These are phyloP conservation scores for Drosophila arawakana DNA, from an alignment of 1,140 invertebrate genomes.

Conservation along the genomic window DNA sequence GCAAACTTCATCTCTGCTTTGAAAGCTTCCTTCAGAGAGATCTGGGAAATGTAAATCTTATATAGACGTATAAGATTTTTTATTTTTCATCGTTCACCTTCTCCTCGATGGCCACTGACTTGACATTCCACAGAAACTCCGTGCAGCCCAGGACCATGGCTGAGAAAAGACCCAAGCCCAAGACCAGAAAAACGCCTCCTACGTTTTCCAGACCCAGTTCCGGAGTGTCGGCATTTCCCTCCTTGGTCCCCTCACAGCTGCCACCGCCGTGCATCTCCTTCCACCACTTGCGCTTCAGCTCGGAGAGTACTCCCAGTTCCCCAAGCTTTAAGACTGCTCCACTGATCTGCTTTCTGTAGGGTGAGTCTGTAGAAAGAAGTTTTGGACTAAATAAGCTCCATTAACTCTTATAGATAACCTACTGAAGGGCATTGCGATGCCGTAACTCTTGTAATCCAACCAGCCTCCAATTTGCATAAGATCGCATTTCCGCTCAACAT, in stretches of 20 bases:
- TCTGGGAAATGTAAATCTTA: conserved; percentile 55
- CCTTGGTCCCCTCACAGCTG: conserved; percentile 55
- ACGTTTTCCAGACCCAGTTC: conserved; percentile 88
- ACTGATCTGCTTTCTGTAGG: conserved; percentile 89
- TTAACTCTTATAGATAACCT: conserved; percentile 19
- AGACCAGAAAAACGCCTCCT: conserved; percentile 90
- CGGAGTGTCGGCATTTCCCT: conserved; percentile 72
- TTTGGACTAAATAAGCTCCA: not conserved
- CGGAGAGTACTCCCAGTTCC: conserved; percentile 89
- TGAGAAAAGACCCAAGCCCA: conserved; percentile 86
- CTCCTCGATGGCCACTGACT: conserved; percentile 87
- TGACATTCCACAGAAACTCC: conserved; percentile 88
- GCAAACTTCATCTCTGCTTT: conserved; percentile 86
- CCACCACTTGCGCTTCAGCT: conserved; percentile 95
- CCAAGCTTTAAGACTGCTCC: conserved; percentile 90
- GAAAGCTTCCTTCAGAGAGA: conserved; percentile 86
- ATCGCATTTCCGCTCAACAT: conserved; percentile 95
- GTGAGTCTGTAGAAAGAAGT: conserved; percentile 86
- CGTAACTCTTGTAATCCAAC: conserved; percentile 93
- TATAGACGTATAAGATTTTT: no score
- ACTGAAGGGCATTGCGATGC: conserved; percentile 89
- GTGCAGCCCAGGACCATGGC: conserved; percentile 86
- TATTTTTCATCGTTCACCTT: conserved; percentile 59
- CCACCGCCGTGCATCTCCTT: conserved; percentile 86
- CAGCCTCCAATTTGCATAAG: conserved; percentile 96